These are phyloP conservation scores for Stenichneumon culpator DNA, from an alignment of 2,888 invertebrate genomes.

Conservation along the genomic window DNA sequence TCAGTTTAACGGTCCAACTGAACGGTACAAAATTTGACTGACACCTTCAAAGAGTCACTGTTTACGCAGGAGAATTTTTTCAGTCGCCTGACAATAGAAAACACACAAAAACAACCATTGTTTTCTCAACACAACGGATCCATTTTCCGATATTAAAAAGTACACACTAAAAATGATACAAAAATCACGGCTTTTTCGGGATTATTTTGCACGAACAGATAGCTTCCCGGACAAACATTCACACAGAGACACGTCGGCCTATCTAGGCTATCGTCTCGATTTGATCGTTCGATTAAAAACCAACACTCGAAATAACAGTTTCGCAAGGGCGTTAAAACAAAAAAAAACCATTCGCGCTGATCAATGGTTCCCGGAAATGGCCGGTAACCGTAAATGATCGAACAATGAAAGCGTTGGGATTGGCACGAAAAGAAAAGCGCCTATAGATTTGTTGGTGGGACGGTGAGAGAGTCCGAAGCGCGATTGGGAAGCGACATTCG, in stretches of 20 bases:
- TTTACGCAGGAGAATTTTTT: not conserved
- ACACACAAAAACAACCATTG: not conserved
- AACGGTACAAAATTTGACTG: no score
- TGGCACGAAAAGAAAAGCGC: conserved; percentile 22
- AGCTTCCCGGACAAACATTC: not conserved
- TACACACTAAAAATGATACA: not conserved
- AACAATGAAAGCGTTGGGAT: conserved; percentile 22
- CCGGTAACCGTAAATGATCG: conserved; percentile 17
- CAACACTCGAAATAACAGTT: conserved; percentile 6
- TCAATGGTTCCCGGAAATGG: conserved; percentile 10
- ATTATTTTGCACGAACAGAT: not conserved
- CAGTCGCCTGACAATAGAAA: not conserved
- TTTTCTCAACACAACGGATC: not conserved
- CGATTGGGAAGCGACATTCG: conserved; percentile 44
- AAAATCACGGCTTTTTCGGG: not conserved
- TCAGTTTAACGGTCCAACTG: no score
- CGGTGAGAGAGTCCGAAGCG: not conserved
- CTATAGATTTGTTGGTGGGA: conserved; percentile 1
- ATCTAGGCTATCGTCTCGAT: not conserved
- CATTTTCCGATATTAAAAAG: not conserved
- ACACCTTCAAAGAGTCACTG: no score
- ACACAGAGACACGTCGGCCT: not conserved
- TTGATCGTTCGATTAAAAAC: conserved; percentile 5
- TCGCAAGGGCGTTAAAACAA: not conserved
- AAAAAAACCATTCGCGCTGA: not conserved